phyloP scores from a whole-genome alignment of 2,888 invertebrate genomes.

The Cremastobaeus sp. region DNA sequence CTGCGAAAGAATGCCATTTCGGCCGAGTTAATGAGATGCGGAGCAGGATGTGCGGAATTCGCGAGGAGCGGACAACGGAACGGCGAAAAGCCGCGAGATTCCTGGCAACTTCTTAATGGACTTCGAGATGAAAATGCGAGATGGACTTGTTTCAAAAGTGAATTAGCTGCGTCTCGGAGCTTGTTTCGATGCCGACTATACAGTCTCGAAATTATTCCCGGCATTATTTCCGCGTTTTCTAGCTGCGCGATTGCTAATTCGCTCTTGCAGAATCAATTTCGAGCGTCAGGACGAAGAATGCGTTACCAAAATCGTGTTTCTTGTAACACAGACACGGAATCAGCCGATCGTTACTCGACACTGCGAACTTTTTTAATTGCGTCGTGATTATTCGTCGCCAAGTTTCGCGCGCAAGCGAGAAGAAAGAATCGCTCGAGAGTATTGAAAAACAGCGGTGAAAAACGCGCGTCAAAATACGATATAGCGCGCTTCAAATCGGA shows the following conservation, averaged over 20 bases:
- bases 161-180: slow-evolving; percentile 46
- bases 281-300: too few relatives aligned
- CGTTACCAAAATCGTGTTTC: too few relatives aligned
- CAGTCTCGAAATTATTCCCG: slow-evolving; percentile 29
- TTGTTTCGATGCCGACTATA: slow-evolving; percentile 35
- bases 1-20: slow-evolving; percentile 42
- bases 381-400: slow-evolving; percentile 24
- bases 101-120: slow-evolving; percentile 61
- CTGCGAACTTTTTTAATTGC: slow-evolving; percentile 44
- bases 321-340: too few relatives aligned
- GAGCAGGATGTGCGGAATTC: slow-evolving; percentile 48
- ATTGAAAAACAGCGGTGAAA: not conserved
- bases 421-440: not conserved
- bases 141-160: slow-evolving; percentile 60
- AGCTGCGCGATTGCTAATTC: slow-evolving; percentile 19
- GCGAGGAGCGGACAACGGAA: slow-evolving; percentile 49
- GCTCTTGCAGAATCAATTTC: slow-evolving; percentile 4
- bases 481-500: too few relatives aligned
- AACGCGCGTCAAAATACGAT: too few relatives aligned
- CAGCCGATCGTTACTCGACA: not conserved
- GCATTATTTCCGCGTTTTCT: slow-evolving; percentile 29
- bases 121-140: slow-evolving; percentile 61
- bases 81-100: slow-evolving; percentile 61
- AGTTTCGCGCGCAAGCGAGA: not conserved
- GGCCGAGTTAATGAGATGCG: slow-evolving; percentile 57